phyloP scores from a whole-genome alignment of 2,888 invertebrate species.

The Aromia moschata region DNA sequence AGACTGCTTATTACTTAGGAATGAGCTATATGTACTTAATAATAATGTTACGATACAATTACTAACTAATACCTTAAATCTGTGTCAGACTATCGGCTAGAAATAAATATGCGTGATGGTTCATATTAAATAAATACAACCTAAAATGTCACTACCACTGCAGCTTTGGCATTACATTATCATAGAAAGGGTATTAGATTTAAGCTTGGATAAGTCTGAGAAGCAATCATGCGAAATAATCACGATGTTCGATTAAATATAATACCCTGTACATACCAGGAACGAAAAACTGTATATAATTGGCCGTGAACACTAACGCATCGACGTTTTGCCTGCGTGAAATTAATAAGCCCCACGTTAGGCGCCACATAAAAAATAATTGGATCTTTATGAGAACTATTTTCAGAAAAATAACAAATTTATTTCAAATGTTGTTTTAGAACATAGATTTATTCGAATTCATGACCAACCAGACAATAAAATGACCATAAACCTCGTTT shows the following conservation, averaged over 20 bases:
- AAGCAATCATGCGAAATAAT: not conserved
- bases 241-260: not conserved
- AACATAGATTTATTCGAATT: not conserved
- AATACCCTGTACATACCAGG: slow-evolving; percentile 2
- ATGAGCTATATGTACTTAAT: not conserved
- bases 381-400: no score
- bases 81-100: slow-evolving; percentile 6
- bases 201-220: not conserved
- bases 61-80: not conserved
- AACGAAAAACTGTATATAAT: not conserved
- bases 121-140: slow-evolving; percentile 10
- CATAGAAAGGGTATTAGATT: slow-evolving; percentile 8
- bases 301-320: not conserved
- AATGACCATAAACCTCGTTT: not conserved
- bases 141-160: slow-evolving; percentile 19
- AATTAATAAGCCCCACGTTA: not conserved
- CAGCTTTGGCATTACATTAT: slow-evolving; percentile 26
- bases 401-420: not conserved
- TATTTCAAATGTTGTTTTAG: not conserved
- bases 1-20: not conserved
- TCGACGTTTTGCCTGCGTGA: no score
- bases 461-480: not conserved
- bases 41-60: no score
- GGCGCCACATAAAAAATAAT: no score
- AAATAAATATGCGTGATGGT: slow-evolving; percentile 16